Evolutionary conservation across 2,113 vertebrate genomes (phyloP), one percentile per base, ranked within the genome.

Genomic region (Lagopus muta): DNA sequence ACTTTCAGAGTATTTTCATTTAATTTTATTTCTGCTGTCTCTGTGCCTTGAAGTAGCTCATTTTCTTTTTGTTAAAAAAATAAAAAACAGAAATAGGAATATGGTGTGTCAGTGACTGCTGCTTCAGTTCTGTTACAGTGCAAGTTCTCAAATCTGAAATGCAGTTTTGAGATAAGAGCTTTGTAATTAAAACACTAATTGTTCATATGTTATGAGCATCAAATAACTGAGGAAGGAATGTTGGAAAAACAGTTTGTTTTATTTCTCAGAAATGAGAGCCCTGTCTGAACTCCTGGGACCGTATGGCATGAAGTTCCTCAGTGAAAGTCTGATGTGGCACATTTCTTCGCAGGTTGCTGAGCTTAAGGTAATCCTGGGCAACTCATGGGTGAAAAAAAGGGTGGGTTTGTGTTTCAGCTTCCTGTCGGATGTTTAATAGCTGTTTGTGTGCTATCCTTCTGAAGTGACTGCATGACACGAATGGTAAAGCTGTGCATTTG

Each of bases 301-400:
- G 3, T 99, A 99, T 47, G 99, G 99, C 30, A 99, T 99, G 99
- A 99, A 99, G 98, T 99, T 99, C 90, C 98, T 99, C 28, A 99
- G 99, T 62, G 99, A 99, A 98, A 99, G 99, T 95, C 98, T 99
- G 86, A 99, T 99, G 99, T 99, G 99, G 99, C 99, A 99, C 97
- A 99, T 99, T 96, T 99, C 99, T 24, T 99, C 99, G 36, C 99
- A 99, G 88, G 99, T 99, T 89, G 99, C 99, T 78, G 99, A 99
- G 97, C 98, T 99, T 76, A 99, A 99, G 99, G 99, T 99, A 98
- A 97, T 82, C n/a, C 69, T 80, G 82, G 81, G 79, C 52, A 82
- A 30, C 24, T 48, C 21, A 18, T 92, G 88, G 82, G 45, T 91
- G 67, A 82, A 57, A 50, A 85, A 30, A 17, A 11, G 4, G 28